phyloP scores from a whole-genome alignment of 2,888 invertebrate species.

The Agrotis clavis region DNA sequence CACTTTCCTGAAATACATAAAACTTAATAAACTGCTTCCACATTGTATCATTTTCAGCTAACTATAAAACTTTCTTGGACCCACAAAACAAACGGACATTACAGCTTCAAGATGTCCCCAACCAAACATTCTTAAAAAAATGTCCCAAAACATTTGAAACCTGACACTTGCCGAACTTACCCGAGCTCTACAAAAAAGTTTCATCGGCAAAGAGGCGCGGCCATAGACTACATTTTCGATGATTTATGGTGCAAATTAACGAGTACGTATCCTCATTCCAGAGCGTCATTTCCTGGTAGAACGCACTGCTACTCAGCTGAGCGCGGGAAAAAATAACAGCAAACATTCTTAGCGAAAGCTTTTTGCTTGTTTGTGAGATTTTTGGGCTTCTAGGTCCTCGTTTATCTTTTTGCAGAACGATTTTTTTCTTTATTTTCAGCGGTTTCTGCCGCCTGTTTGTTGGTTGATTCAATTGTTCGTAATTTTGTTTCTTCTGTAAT shows the following conservation, averaged over 20 bases:
- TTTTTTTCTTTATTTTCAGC: conserved; percentile 36
- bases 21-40: conserved; percentile 25
- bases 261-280: conserved; percentile 91
- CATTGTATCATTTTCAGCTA: conserved; percentile 17
- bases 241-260: conserved; percentile 91
- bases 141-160: conserved; percentile 78
- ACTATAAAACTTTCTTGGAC: conserved; percentile 38
- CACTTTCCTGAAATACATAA: conserved; percentile 15
- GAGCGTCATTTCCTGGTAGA: conserved; percentile 90
- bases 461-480: not conserved
- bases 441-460: not conserved
- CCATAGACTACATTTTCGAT: conserved; percentile 88
- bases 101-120: conserved; percentile 56
- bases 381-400: conserved; percentile 45
- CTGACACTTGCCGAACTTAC: conserved; percentile 75
- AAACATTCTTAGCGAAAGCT: conserved; percentile 75
- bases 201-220: conserved; percentile 82
- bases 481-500: not conserved
- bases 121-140: conserved; percentile 68
- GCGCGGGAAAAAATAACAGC: conserved; percentile 80
- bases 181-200: conserved; percentile 50
- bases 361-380: conserved; percentile 65
- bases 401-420: conserved; percentile 39
- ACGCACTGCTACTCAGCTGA: conserved; percentile 82
- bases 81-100: conserved; percentile 49